These are phyloP conservation scores for Lasioglossum figueresi DNA, from an alignment of 2,888 invertebrate genomes.

Conservation along the genomic window DNA sequence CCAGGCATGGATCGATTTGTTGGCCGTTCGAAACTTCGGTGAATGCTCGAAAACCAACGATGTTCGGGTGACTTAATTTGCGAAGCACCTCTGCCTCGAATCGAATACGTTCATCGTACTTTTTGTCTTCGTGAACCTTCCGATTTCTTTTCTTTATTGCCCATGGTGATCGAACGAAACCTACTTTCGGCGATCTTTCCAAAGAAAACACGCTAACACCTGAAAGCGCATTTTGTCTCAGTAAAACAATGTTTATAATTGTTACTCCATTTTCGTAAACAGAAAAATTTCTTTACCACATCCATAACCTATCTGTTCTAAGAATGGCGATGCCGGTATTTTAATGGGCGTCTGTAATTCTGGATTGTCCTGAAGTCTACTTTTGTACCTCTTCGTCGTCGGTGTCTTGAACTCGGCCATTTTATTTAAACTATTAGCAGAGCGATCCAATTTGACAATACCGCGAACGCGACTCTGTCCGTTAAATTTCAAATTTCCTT, in stretches of 20 bases:
- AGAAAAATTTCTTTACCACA: conserved; percentile 85
- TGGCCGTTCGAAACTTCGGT: conserved; percentile 85
- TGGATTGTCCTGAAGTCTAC: conserved; percentile 68
- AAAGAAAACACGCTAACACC: conserved; percentile 92
- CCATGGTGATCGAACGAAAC: conserved; percentile 92
- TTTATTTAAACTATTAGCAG: neutral
- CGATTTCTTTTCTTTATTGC: conserved; percentile 91
- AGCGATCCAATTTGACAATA: neutral
- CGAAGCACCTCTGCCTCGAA: conserved; percentile 90
- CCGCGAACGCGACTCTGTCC: neutral
- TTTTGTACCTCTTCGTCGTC: conserved; percentile 66
- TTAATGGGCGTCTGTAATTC: conserved; percentile 78
- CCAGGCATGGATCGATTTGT: conserved; percentile 86
- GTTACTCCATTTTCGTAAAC: neutral
- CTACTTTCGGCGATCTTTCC: conserved; percentile 89
- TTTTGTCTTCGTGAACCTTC: conserved; percentile 79
- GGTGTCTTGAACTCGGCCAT: conserved; percentile 81
- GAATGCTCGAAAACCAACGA: conserved; percentile 90
- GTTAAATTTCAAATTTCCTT: conserved; percentile 44
- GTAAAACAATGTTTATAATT: conserved; percentile 22
- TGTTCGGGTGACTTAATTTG: conserved; percentile 91
- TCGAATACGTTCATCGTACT: conserved; percentile 86
- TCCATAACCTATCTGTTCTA: conserved; percentile 90
- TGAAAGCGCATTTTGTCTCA: conserved; percentile 73
- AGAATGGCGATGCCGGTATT: conserved; percentile 90